A percentile compares a stretch with the other conserved stretches of the same genome.
Conservation (phyloP, 2,113 vertebrate genomes). For the Regulus satrapa region DNA sequence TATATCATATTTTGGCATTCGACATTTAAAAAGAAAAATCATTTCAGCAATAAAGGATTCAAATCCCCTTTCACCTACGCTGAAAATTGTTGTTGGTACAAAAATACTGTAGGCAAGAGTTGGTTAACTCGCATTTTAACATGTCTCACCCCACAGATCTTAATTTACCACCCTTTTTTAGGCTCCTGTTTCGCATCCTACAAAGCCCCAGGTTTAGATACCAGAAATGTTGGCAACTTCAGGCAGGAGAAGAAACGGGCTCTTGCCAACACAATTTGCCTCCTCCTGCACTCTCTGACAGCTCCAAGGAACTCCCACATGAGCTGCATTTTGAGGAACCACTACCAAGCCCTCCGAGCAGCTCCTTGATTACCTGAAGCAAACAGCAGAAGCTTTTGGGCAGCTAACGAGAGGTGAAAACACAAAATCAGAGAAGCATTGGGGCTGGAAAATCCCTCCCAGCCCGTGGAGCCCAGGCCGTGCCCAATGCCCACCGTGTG, state of each 20-base stretch:
- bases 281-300: slow-evolving; percentile 20
- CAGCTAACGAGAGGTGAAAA: neutral
- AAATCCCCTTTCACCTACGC: neutral
- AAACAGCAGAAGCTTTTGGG: neutral
- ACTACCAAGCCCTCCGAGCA: neutral
- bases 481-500: neutral
- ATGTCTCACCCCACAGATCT: neutral
- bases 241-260: neutral
- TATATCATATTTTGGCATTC: neutral
- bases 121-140: slow-evolving; percentile 1
- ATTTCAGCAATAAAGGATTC: neutral
- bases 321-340: neutral
- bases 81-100: neutral
- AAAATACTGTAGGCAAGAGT: neutral
- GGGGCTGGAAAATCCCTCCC: neutral
- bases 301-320: neutral
- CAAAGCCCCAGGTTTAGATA: neutral
- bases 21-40: neutral
- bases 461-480: fast-evolving
- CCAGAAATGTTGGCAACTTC: neutral
- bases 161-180: slow-evolving; percentile 8
- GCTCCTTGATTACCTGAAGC: neutral
- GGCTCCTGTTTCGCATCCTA: neutral
- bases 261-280: slow-evolving; percentile 14
- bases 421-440: fast-evolving